Conservation (phyloP, 2,113 vertebrate species). For the Pyxicephalus adspersus region DNA sequence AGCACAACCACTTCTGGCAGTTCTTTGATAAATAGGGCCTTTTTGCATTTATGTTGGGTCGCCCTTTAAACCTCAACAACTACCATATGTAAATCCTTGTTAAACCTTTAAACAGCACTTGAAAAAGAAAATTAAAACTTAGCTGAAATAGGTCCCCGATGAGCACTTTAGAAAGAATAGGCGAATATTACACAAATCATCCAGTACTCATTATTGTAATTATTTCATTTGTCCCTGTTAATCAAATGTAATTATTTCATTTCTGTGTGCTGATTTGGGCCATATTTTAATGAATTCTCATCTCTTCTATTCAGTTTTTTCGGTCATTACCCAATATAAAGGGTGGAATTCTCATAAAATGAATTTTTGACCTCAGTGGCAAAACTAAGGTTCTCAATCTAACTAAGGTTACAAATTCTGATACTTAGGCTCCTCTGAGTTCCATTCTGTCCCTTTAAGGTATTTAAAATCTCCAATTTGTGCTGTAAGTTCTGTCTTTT, state of each 20-base stretch:
- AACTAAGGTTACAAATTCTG: neutral
- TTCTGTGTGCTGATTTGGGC: slow-evolving; percentile 14
- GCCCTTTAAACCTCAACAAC: neutral
- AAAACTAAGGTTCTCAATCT: neutral
- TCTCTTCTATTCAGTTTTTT: neutral
- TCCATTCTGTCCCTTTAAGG: neutral
- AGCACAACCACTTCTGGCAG: no score
- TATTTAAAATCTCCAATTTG: neutral
- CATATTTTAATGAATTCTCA: neutral
- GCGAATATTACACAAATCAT: slow-evolving; percentile 17
- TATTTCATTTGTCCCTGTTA: slow-evolving; percentile 26
- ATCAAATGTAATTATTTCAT: slow-evolving; percentile 23
- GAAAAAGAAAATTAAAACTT: neutral
- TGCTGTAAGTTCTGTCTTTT: slow-evolving; percentile 4
- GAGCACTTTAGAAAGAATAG: slow-evolving; percentile 13
- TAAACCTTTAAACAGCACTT: neutral
- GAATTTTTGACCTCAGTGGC: slow-evolving; percentile 19
- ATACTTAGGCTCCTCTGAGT: slow-evolving; percentile 1
- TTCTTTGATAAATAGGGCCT: no score
- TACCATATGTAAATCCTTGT: neutral
- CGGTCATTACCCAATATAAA: slow-evolving; percentile 35
- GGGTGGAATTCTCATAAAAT: slow-evolving; percentile 14
- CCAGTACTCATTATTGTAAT: slow-evolving; percentile 8
- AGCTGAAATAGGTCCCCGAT: neutral
- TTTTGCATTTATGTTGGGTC: no score